phyloP scores from a whole-genome alignment of 1,140 invertebrate genomes.

The Mactra quadrangularis region DNA sequence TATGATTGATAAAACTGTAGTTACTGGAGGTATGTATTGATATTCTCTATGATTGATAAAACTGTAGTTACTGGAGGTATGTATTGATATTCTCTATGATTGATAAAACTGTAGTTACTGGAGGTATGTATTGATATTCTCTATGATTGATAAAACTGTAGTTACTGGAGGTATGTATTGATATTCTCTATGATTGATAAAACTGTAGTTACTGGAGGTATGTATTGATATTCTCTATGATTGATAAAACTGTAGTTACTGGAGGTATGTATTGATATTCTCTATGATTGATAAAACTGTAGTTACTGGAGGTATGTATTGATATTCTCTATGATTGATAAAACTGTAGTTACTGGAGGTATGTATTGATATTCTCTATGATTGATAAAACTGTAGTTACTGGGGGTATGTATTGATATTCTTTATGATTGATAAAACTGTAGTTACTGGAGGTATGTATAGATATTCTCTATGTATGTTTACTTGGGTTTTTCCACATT shows the following conservation, averaged over 20 bases:
- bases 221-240: too few relatives aligned
- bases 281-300: too few relatives aligned
- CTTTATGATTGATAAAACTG: too few relatives aligned
- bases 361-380: too few relatives aligned
- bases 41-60: constrained; percentile 83
- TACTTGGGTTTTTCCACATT: not conserved
- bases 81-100: not conserved
- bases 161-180: not conserved
- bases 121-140: too few relatives aligned
- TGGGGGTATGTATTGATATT: too few relatives aligned
- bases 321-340: too few relatives aligned
- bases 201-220: not conserved
- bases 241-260: not conserved
- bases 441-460: too few relatives aligned
- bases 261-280: not conserved
- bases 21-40: constrained; percentile 88
- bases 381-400: too few relatives aligned
- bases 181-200: too few relatives aligned
- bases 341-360: too few relatives aligned
- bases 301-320: too few relatives aligned
- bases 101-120: not conserved
- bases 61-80: constrained; percentile 89
- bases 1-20: constrained; percentile 86
- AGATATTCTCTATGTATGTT: not conserved
- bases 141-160: not conserved